A percentile compares a stretch with the other conserved stretches of the same genome.
Conservation (phyloP, 2,797 vertebrate genomes). For the Alfaro cultratus region DNA sequence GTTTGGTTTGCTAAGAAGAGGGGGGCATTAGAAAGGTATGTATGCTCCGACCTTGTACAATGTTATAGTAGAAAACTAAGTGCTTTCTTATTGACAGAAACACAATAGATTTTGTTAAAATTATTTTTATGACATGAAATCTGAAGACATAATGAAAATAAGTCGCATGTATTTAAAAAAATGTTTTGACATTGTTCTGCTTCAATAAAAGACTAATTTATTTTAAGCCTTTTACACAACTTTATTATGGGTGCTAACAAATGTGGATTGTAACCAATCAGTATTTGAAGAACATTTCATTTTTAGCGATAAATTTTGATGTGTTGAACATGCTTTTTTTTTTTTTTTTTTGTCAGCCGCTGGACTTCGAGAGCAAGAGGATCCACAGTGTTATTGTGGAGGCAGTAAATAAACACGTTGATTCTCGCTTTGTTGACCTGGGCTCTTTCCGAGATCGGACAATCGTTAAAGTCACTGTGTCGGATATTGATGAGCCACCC, state of each 20-base stretch:
- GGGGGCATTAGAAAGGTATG: not conserved
- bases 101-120: not conserved
- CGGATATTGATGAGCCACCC: constrained; percentile 92
- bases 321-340: not conserved
- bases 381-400: constrained; percentile 95
- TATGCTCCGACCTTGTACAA: not conserved
- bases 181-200: not conserved
- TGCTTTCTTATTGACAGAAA: not conserved
- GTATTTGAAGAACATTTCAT: not conserved
- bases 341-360: constrained; percentile 72
- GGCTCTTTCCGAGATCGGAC: constrained; percentile 95
- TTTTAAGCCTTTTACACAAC: not conserved
- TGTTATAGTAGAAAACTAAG: not conserved
- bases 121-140: not conserved
- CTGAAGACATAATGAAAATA: not conserved
- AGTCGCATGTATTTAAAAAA: not conserved
- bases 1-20: not conserved
- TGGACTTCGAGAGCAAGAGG: constrained; percentile 92
- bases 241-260: not conserved
- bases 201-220: not conserved
- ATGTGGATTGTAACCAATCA: not conserved
- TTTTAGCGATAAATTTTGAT: not conserved
- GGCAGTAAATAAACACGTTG: constrained; percentile 95
- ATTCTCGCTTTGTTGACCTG: constrained; percentile 90
- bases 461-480: constrained; percentile 90